Base-by-base conservation (phyloP, 2,113 vertebrate species). In the Charadrius vociferus region DNA sequence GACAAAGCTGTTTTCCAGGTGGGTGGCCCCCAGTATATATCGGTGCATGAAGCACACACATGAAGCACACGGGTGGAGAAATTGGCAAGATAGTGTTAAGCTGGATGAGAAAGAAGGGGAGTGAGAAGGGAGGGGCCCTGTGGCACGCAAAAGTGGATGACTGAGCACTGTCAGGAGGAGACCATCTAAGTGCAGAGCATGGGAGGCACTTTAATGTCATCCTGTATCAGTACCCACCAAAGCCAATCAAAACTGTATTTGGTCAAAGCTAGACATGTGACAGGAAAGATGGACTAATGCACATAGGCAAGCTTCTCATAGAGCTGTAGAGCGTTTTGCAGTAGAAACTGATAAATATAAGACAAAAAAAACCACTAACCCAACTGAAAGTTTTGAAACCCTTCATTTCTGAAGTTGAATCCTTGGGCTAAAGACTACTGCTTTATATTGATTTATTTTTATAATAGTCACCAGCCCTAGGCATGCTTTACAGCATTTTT, bases 131-230 rank as follows among this genome's bases (percentile, higher is more conserved):
- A 74, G 49, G 50, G 36, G 55, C 37, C 26, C 34, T 37, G n/a
- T 23, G 71, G 37, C 56, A 59, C 56, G 39, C 49, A 75, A 41
- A 62, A 85, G 16, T 13, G 18, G 14, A 27, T 34, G 56, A 26
- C 0, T 9, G 9, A 91, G 26, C 18, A 26, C 15, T 71, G 12
- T 6, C 7, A 7, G 24, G 3, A 21, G 5, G 9, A 53, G 10
- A 50, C 1, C 1, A 17, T 16, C 37, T 32, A 47, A 67, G 52
- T 0, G 0, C 41, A 67, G 39, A 26, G 12, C 34, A 23, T 19
- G 21, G 27, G 43, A 89, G 5, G 36, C 11, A 50, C 50, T 62
- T 24, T 34, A 55, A 36, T 36, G 22, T 34, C 23, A n/a, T 9
- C 47, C 53, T n/a, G 12, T n/a, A 16, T 62, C 50, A 26, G 39